Conservation (phyloP, 1,140 invertebrate genomes). For the Drosophila cardini region DNA sequence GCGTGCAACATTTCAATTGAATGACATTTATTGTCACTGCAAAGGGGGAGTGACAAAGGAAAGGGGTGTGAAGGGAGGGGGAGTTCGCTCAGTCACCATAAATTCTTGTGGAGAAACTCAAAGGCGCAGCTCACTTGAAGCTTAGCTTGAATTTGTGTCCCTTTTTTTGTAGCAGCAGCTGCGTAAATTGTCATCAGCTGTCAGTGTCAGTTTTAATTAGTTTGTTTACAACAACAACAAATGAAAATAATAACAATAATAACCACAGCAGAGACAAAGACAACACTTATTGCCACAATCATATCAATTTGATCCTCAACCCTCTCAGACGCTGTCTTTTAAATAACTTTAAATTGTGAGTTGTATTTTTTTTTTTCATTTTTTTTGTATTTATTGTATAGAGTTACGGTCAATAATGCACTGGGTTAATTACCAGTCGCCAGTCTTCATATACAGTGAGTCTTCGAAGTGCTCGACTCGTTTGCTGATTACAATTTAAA, state of each 20-base stretch:
- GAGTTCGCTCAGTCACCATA: constrained; percentile 33
- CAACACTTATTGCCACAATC: constrained; percentile 59
- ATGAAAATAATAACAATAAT: constrained; percentile 34
- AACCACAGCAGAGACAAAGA: constrained; percentile 32
- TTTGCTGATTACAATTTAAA: constrained; percentile 46
- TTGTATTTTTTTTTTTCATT: constrained; percentile 21
- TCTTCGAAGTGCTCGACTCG: not conserved
- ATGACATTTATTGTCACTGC: constrained; percentile 42
- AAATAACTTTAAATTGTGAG: constrained; percentile 64
- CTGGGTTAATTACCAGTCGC: constrained; percentile 78
- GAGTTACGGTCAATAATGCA: constrained; percentile 70
- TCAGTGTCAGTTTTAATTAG: constrained; percentile 83
- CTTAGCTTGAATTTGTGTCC: constrained; percentile 43
- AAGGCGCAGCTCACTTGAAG: constrained; percentile 31
- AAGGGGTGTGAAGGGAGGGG: constrained; percentile 1
- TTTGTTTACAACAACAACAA: constrained; percentile 73
- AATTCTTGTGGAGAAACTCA: constrained; percentile 59
- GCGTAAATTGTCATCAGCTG: constrained; percentile 80
- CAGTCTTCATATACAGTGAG: constrained; percentile 52
- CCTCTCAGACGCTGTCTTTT: constrained; percentile 17
- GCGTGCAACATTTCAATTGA: constrained; percentile 82
- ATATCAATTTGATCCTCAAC: constrained; percentile 70
- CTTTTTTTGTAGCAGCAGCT: constrained; percentile 47
- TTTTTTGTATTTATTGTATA: constrained; percentile 35
- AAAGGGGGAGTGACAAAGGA: not conserved